These are phyloP conservation scores for Pardosa pseudoannulata DNA, from an alignment of 2,888 invertebrate genomes.

Conservation along the genomic window DNA sequence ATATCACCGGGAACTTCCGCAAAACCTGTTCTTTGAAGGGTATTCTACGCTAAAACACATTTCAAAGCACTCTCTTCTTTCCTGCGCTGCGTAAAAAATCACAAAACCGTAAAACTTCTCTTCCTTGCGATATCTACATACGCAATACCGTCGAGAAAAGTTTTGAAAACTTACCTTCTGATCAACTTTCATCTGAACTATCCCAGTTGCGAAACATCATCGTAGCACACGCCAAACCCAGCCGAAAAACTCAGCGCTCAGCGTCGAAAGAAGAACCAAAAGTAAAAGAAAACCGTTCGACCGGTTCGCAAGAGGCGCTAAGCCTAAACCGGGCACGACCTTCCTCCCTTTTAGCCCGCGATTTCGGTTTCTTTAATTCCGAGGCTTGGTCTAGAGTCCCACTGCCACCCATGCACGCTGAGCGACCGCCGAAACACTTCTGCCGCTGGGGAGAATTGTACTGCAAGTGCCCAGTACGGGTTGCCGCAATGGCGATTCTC, in stretches of 20 bases:
- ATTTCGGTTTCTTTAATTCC: background rate
- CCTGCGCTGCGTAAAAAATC: too few species aligned
- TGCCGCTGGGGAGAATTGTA: conserved; percentile 17
- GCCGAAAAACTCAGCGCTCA: background rate
- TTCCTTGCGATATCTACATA: too few species aligned
- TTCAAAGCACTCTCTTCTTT: too few species aligned
- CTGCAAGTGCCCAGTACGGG: conserved; percentile 16
- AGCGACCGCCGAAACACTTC: conserved; percentile 42
- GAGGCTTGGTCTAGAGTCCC: background rate
- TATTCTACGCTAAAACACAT: too few species aligned
- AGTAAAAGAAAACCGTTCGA: background rate
- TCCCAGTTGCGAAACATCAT: background rate
- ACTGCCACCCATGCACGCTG: background rate
- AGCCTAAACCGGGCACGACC: conserved; percentile 55
- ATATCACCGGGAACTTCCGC: too few species aligned
- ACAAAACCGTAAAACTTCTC: too few species aligned
- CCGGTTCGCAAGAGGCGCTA: background rate
- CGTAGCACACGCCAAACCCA: background rate
- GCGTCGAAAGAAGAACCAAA: background rate
- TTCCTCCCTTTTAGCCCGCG: conserved; percentile 7
- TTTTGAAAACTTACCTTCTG: background rate
- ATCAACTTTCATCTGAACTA: background rate
- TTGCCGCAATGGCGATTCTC: conserved; percentile 39
- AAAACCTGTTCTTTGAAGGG: too few species aligned
- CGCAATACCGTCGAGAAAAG: too few species aligned